Percentiles rank a stretch among this genome's conserved stretches.
Evolutionary conservation across 1,140 invertebrate genomes (phyloP).

Genomic region (Procambarus virginalis): DNA sequence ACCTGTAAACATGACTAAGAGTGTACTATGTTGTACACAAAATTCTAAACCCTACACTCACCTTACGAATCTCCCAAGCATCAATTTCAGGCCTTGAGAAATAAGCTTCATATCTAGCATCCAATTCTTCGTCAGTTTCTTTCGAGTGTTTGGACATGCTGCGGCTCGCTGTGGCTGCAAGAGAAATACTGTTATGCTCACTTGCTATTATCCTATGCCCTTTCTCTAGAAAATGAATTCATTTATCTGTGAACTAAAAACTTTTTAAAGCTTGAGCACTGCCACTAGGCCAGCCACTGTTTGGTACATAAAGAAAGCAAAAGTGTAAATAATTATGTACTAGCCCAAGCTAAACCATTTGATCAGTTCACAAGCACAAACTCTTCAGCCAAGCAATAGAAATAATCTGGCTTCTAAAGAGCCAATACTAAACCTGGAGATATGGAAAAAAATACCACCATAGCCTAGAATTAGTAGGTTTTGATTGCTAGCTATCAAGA

Average conservation of each 20-base stretch:
- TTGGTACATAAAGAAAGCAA: background rate
- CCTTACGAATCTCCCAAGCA: constrained; percentile 95
- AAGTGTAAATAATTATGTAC: background rate
- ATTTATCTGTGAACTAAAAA: background rate
- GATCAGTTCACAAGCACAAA: too few relatives aligned
- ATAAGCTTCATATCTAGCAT: constrained; percentile 86
- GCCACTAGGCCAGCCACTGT: background rate
- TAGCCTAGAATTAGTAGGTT: too few relatives aligned
- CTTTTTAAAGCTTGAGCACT: background rate
- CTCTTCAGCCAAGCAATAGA: too few relatives aligned
- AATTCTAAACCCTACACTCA: constrained; percentile 41
- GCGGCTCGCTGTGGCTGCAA: constrained; percentile 45
- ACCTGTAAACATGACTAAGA: too few relatives aligned
- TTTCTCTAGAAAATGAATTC: background rate
- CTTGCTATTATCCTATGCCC: too few relatives aligned
- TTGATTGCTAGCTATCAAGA: too few relatives aligned
- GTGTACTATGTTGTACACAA: background rate
- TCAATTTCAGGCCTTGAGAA: constrained; percentile 94
- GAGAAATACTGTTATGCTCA: background rate
- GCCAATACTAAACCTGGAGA: too few relatives aligned
- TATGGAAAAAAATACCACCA: too few relatives aligned
- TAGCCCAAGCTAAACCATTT: background rate
- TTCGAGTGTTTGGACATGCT: constrained; percentile 65
- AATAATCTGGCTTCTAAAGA: too few relatives aligned
- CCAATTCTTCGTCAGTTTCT: constrained; percentile 82